phyloP scores from a whole-genome alignment of 37 sponge, comb jelly and placozoan genomes.

The Aphrocallistes beatrix region DNA sequence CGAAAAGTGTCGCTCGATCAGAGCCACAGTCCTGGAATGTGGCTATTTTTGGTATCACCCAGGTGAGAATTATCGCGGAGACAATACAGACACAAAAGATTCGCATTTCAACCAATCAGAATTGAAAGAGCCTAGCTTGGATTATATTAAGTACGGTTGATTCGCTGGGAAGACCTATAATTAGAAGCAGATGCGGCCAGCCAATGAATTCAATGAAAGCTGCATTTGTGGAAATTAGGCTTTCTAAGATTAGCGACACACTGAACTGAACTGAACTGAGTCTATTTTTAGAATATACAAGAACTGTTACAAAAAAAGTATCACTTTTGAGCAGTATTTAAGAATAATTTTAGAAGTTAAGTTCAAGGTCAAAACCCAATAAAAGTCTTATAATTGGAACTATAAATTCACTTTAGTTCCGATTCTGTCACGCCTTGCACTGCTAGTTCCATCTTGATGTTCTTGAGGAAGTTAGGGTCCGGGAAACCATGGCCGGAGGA shows the following conservation, averaged over 20 bases:
- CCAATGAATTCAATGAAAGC: constrained; percentile 13
- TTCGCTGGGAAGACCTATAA: background rate
- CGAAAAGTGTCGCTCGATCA: background rate
- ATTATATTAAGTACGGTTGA: background rate
- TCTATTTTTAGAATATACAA: no score
- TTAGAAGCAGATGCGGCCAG: constrained; percentile 7
- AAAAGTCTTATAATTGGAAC: no score
- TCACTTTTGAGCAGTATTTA: no score
- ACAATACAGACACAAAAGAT: no score
- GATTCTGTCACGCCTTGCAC: constrained; percentile 70
- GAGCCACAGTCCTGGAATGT: background rate
- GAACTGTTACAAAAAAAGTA: no score
- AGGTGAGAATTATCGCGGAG: background rate
- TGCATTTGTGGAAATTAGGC: no score
- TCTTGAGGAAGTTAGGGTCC: constrained; percentile 81
- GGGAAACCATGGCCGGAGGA: constrained; percentile 87
- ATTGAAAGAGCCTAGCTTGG: background rate
- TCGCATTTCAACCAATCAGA: constrained; percentile 13
- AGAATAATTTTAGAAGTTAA: no score
- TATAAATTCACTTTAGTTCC: constrained; percentile 14
- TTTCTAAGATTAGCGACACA: no score
- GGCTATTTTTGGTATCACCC: background rate
- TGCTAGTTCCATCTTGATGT: constrained; percentile 73
- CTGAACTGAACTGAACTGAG: no score
- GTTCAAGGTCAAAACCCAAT: no score